Evolutionary conservation across 2,113 vertebrate species (phyloP), one percentile per base, ranked within the genome.

Genomic region (Myocastor coypus): DNA sequence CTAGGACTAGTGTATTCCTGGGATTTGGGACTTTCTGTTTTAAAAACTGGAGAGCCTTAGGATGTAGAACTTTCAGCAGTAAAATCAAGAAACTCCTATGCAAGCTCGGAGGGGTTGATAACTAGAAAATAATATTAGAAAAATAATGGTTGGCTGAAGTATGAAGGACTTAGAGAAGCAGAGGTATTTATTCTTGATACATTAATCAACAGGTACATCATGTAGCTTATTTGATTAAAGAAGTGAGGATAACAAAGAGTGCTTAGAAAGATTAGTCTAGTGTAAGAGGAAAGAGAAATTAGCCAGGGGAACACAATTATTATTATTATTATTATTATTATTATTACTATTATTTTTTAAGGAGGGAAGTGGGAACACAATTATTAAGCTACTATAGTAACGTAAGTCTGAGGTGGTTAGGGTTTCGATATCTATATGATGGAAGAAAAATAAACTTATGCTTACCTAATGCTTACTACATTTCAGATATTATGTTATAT

Each of bases 41-140:
- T 78, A 87, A 81, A 69, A 95, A 91, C 12, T 37, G 19, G 30
- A 89, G 0, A 87, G 42, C 66, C 3, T 34, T 46, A 92, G n/a
- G 42, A 63, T 28, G 9, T 77, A 30, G 52, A 63, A 69, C 2
- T 73, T 40, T 30, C 5, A 91, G 30, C 63, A 16, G 5, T 78
- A 64, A 89, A 89, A 55, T 88, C 24, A 81, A 34, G 19, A 86
- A 85, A 94, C 7, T 83, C 16, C 34, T 83, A 42, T 42, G 61
- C 50, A 92, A 92, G 37, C 80, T 37, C 22, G 57, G 55, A 97
- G 46, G 46, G 66, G 22, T 5, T 94, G 20, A 40, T 92, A 10
- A 69, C 64, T 69, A 40, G 63, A 93, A 93, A 91, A 81, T 68
- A 92, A 69, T 69, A 80, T 46, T 55, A 77, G 87, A 75, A 88